These are phyloP conservation scores for Brachypalpus laphriformis DNA, from an alignment of 2,888 invertebrate species.

Conservation along the genomic window DNA sequence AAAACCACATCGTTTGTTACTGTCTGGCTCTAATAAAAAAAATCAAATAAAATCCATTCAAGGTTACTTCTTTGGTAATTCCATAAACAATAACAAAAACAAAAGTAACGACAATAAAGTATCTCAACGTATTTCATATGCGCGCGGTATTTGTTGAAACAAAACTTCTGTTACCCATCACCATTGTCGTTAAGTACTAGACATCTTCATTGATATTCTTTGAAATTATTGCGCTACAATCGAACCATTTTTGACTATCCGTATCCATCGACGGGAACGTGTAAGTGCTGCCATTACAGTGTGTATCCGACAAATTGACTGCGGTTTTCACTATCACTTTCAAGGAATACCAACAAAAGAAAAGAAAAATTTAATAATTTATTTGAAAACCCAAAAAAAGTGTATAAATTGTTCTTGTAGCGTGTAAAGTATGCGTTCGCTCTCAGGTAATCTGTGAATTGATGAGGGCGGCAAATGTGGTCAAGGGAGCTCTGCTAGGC, in stretches of 20 bases:
- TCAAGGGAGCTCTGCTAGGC: neutral
- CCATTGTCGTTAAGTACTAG: neutral
- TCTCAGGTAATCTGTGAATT: conserved; percentile 18
- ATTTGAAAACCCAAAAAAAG: conserved; percentile 1
- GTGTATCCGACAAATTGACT: conserved; percentile 44
- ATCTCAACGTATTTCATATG: conserved; percentile 11
- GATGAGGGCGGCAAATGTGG: conserved; percentile 19
- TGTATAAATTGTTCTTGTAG: neutral
- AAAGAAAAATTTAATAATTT: conserved; percentile 30
- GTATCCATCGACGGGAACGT: neutral
- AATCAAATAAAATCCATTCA: neutral
- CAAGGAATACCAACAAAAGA: neutral
- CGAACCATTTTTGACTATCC: neutral
- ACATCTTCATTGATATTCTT: conserved; percentile 41
- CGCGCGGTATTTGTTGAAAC: neutral
- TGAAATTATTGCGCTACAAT: neutral
- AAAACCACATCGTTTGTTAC: conserved; percentile 19
- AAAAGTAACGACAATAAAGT: conserved; percentile 7
- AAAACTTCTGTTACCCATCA: conserved; percentile 1
- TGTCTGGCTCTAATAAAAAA: neutral
- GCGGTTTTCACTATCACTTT: conserved; percentile 31
- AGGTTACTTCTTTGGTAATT: conserved; percentile 34
- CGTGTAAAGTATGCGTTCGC: too few species aligned
- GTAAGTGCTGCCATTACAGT: conserved; percentile 40
- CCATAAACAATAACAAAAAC: neutral